These are phyloP conservation scores for Trisateles emortualis DNA, from an alignment of 2,888 invertebrate genomes.

Conservation along the genomic window DNA sequence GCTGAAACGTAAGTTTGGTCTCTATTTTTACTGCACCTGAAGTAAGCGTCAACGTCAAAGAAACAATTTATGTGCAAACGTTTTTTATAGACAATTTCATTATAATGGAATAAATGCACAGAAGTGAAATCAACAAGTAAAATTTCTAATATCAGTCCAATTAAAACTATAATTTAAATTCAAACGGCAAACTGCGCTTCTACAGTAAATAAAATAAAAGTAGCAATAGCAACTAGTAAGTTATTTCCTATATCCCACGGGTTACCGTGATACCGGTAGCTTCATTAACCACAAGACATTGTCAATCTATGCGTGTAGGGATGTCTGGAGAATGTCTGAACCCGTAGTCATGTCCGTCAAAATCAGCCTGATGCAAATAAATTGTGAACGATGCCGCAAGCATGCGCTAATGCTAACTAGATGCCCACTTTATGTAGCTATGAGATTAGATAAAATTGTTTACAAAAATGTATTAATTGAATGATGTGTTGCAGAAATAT, in stretches of 20 bases:
- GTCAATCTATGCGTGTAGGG: conserved; percentile 70
- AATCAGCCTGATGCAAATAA: conserved; percentile 63
- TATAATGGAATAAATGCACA: background rate
- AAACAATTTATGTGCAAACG: no score
- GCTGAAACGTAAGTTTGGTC: no score
- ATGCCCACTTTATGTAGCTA: conserved; percentile 7
- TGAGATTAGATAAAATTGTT: conserved; percentile 1
- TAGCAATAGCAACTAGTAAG: conserved; percentile 15
- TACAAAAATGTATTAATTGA: background rate
- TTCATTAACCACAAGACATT: conserved; percentile 73
- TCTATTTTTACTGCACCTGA: no score
- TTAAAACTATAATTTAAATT: background rate
- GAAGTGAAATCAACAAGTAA: background rate
- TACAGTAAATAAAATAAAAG: conserved; percentile 11
- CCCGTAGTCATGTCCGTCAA: conserved; percentile 70
- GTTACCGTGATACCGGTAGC: conserved; percentile 50
- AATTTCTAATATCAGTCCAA: no score
- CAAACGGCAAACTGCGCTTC: background rate
- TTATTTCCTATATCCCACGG: conserved; percentile 52
- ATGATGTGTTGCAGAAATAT: background rate
- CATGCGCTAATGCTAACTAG: conserved; percentile 42
- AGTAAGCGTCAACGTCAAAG: no score
- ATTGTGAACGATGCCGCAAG: conserved; percentile 53
- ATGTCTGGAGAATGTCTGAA: conserved; percentile 52
- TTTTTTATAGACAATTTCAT: no score